Conservation (phyloP, 2,797 vertebrate genomes). For the Darevskia nairensis region DNA sequence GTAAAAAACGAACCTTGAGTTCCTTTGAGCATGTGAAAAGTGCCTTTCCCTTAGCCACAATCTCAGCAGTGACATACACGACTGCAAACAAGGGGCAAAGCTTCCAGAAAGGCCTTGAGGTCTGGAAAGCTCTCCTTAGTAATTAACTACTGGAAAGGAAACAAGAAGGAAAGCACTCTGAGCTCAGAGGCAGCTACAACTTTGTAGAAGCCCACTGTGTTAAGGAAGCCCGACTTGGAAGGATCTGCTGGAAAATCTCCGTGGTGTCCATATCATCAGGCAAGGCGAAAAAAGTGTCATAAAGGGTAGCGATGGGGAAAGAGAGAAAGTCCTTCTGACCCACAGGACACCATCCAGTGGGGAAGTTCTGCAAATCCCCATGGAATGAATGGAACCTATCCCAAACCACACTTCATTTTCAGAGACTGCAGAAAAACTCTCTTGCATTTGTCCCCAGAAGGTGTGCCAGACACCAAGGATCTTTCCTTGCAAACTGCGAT, state of each 20-base stretch:
- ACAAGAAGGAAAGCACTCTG: neutral
- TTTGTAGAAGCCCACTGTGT: neutral
- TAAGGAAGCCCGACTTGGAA: neutral
- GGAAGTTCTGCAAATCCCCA: neutral
- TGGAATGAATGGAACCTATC: neutral
- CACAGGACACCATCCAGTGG: neutral
- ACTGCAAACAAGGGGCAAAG: neutral
- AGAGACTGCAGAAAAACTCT: neutral
- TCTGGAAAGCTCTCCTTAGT: neutral
- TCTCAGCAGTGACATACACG: neutral
- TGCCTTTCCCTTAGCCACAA: neutral
- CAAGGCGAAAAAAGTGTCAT: too few relatives aligned
- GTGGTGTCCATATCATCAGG: neutral
- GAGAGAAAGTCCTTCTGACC: neutral
- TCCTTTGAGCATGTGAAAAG: neutral
- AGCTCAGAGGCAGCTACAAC: neutral
- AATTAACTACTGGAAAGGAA: neutral
- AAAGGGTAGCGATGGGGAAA: neutral
- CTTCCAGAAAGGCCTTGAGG: neutral
- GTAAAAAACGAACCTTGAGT: neutral
- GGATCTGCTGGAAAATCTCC: neutral
- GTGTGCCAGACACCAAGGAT: neutral
- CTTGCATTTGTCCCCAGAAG: neutral
- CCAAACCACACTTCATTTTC: neutral
- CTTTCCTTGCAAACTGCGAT: too few relatives aligned